Evolutionary conservation across 2,797 vertebrate genomes (phyloP).

Genomic region (Columba guinea): DNA sequence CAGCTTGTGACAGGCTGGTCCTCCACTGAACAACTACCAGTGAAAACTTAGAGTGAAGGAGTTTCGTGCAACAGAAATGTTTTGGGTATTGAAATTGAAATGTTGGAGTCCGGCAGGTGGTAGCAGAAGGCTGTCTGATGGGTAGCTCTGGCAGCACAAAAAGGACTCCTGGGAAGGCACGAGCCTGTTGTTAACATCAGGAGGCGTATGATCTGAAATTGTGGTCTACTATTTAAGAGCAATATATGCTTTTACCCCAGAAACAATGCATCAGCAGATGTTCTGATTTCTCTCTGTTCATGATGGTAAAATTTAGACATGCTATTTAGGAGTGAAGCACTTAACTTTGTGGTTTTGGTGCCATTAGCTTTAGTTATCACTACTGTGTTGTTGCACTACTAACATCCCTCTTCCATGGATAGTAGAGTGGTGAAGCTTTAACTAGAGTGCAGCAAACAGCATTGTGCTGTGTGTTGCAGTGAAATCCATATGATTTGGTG

Average conservation of each 20-base stretch:
- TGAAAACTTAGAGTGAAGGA: rapidly evolving
- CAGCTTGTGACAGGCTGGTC: background rate
- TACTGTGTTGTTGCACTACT: background rate
- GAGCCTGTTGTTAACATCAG: background rate
- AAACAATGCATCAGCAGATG: background rate
- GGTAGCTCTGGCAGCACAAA: rapidly evolving
- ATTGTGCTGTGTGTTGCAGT: background rate
- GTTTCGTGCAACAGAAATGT: rapidly evolving
- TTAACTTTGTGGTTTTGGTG: background rate
- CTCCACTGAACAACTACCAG: background rate
- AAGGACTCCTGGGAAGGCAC: background rate
- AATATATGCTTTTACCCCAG: rapidly evolving
- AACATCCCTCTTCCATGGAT: background rate
- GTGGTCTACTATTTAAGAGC: background rate
- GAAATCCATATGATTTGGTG: background rate
- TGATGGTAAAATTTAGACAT: background rate
- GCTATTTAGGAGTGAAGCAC: background rate
- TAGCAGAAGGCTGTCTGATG: background rate
- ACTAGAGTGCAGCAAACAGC: background rate
- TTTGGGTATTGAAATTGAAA: rapidly evolving
- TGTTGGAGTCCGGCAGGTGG: background rate
- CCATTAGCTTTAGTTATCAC: background rate
- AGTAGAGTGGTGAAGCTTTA: background rate
- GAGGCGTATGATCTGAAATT: background rate
- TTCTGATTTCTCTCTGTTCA: background rate